phyloP scores from a whole-genome alignment of 2,113 vertebrate genomes.

The Circaetus cinerascens region DNA sequence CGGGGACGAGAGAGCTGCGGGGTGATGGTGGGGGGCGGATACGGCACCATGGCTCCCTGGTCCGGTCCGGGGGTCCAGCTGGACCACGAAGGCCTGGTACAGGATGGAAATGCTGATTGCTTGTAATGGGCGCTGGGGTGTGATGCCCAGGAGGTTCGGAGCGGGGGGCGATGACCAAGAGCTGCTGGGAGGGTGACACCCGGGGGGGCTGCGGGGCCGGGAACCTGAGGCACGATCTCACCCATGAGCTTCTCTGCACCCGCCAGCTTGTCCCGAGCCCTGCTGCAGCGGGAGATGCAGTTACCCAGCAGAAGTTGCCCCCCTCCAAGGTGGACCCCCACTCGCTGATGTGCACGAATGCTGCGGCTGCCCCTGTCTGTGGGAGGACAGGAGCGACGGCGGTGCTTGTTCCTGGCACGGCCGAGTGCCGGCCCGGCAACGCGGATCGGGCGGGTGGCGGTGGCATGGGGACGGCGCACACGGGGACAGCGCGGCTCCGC shows the following conservation, averaged over 20 bases:
- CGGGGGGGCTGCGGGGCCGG: too few species aligned
- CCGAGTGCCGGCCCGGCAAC: fast-evolving
- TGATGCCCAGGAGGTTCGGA: too few species aligned
- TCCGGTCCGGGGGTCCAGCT: too few species aligned
- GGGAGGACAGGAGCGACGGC: fast-evolving
- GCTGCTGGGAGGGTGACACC: too few species aligned
- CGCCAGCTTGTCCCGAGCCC: not conserved
- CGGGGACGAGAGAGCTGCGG: not conserved
- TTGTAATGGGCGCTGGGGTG: too few species aligned
- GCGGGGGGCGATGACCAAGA: too few species aligned
- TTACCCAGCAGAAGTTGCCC: not conserved
- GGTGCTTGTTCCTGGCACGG: not conserved
- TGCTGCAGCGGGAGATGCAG: not conserved
- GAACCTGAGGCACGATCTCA: not conserved
- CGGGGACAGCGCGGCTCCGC: not conserved
- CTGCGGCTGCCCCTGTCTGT: not conserved
- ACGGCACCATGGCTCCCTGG: not conserved
- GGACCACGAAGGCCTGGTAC: too few species aligned
- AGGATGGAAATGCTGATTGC: too few species aligned
- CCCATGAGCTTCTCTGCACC: not conserved
- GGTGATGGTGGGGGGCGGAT: not conserved
- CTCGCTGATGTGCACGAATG: not conserved
- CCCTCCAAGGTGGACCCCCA: not conserved
- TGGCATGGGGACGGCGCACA: not conserved
- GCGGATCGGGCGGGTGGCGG: not conserved